Percentiles rank a stretch among this genome's conserved stretches.
These are phyloP conservation scores for Tympanuchus pallidicinctus DNA, from an alignment of 2,113 vertebrate genomes.

Conservation along the genomic window DNA sequence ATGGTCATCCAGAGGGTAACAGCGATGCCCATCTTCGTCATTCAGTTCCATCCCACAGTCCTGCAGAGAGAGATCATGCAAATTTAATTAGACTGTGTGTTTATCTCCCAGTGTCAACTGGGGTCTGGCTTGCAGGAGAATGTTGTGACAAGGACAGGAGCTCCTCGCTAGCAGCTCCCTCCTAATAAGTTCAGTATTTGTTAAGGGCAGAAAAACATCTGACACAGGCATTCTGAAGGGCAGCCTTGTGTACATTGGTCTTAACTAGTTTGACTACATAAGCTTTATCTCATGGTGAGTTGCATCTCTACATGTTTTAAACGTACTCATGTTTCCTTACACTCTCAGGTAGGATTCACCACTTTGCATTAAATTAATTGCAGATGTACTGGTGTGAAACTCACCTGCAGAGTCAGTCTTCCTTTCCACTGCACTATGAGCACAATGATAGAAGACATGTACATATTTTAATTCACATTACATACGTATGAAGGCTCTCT, in stretches of 20 bases:
- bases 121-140: not conserved
- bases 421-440: not conserved
- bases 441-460: not conserved
- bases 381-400: not conserved
- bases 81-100: not conserved
- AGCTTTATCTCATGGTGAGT: not conserved
- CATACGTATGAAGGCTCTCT: not conserved
- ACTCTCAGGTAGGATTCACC: not conserved
- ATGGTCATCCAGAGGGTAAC: conserved; percentile 91
- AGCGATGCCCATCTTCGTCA: conserved; percentile 93
- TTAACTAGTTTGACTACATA: not conserved
- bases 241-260: not conserved
- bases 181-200: not conserved
- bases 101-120: accelerated
- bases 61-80: conserved; percentile 62
- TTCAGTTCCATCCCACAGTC: conserved; percentile 94
- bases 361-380: not conserved
- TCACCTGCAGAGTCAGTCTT: not conserved
- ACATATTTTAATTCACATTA: not conserved
- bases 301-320: not conserved
- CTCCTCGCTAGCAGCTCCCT: not conserved
- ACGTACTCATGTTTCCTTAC: not conserved
- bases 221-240: not conserved
- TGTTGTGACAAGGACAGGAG: not conserved
- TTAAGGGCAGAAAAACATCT: not conserved